These are phyloP conservation scores for Megaptera novaeangliae DNA, from an alignment of 2,113 vertebrate genomes.

Conservation along the genomic window DNA sequence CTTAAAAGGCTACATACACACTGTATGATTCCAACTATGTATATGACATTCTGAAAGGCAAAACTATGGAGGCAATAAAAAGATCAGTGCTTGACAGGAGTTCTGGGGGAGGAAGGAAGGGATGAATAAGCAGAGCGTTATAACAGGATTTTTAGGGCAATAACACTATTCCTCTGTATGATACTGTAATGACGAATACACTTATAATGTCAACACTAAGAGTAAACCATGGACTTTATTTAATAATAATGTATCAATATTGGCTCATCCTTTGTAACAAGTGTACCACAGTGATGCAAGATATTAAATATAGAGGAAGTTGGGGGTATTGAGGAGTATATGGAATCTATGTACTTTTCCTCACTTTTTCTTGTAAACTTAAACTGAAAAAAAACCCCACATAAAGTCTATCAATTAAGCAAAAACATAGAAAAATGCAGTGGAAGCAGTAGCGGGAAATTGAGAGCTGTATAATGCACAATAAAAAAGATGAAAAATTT, in stretches of 20 bases:
- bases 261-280: not conserved
- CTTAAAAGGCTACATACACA: not conserved
- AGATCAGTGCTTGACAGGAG: not conserved
- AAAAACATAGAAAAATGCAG: not conserved
- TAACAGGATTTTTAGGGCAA: not conserved
- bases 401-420: not conserved
- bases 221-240: not conserved
- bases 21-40: not conserved
- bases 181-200: not conserved
- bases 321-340: not conserved
- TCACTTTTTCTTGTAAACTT: not conserved
- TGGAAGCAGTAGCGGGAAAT: not conserved
- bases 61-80: not conserved
- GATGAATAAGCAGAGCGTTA: not conserved
- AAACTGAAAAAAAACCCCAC: not conserved
- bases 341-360: not conserved
- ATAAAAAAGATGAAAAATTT: not conserved
- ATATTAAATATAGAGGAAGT: not conserved
- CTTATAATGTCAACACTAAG: not conserved
- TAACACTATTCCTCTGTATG: not conserved
- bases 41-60: not conserved
- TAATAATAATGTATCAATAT: not conserved
- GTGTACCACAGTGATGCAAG: not conserved
- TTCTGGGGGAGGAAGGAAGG: not conserved
- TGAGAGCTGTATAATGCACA: not conserved